Percentiles rank a stretch among this genome's conserved stretches.
Conservation (phyloP, 1,140 invertebrate species). For the Schmidtea mediterranea region DNA sequence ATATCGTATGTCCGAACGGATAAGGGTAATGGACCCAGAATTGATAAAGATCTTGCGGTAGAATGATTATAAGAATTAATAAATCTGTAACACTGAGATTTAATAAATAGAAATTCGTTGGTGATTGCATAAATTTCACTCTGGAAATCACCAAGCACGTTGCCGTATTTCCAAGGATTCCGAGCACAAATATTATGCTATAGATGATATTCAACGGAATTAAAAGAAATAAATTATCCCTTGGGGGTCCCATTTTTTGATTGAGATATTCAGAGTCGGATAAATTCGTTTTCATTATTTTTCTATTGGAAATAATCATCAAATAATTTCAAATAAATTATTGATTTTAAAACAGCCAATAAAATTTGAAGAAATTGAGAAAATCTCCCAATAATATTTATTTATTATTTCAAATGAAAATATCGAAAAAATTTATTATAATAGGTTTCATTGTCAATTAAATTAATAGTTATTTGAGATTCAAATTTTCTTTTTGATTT, state of each 20-base stretch:
- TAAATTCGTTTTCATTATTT: not conserved
- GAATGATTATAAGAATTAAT: not conserved
- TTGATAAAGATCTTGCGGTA: conserved; percentile 1
- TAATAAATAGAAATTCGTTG: conserved; percentile 29
- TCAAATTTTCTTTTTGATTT: too few species aligned
- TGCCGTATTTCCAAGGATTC: conserved; percentile 59
- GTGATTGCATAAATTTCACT: conserved; percentile 69
- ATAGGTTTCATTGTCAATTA: too few species aligned
- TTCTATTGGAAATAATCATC: not conserved
- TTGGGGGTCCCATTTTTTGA: not conserved
- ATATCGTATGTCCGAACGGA: not conserved
- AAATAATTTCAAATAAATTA: not conserved
- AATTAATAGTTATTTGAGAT: too few species aligned
- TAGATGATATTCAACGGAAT: conserved; percentile 41
- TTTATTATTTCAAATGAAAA: too few species aligned
- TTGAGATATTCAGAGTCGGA: not conserved
- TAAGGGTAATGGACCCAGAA: not conserved
- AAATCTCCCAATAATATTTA: too few species aligned
- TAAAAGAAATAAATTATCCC: not conserved
- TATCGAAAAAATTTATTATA: too few species aligned
- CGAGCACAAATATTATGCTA: conserved; percentile 49
- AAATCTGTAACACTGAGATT: conserved; percentile 3
- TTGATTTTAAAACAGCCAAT: not conserved
- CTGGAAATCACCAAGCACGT: conserved; percentile 68
- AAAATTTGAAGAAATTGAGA: too few species aligned